These are phyloP conservation scores for Arbacia lixula DNA, from an alignment of 53 echinoderm and acorn worm genomes.

Conservation along the genomic window DNA sequence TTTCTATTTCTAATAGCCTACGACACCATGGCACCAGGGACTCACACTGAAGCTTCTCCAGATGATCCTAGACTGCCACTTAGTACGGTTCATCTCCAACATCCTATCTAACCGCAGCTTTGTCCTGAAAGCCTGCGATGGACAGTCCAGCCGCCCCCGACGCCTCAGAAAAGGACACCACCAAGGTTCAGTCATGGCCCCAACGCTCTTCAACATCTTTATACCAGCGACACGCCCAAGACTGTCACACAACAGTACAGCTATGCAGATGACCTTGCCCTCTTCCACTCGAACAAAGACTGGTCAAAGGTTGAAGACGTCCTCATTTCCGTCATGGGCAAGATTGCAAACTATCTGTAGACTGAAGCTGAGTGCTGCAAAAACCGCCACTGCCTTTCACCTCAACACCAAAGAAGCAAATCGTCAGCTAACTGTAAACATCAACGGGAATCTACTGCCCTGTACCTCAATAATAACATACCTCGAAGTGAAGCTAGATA, in stretches of 20 bases:
- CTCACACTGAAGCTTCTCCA: too few relatives aligned
- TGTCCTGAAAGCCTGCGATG: too few relatives aligned
- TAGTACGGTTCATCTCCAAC: too few relatives aligned
- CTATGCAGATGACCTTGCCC: too few relatives aligned
- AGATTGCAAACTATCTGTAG: slow-evolving; percentile 28
- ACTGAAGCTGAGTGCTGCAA: slow-evolving; percentile 36
- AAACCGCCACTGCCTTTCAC: slow-evolving; percentile 26
- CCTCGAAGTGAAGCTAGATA: too few relatives aligned
- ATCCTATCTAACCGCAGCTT: too few relatives aligned
- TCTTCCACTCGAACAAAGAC: background rate
- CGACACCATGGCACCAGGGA: too few relatives aligned
- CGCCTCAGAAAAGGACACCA: slow-evolving; percentile 41
- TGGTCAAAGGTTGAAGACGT: slow-evolving; percentile 12
- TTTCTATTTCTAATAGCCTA: too few relatives aligned
- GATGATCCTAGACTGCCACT: too few relatives aligned
- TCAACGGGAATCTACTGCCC: too few relatives aligned
- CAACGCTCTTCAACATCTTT: slow-evolving; percentile 53
- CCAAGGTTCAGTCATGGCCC: slow-evolving; percentile 36
- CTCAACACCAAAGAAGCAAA: slow-evolving; percentile 46
- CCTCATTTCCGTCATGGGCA: slow-evolving; percentile 23
- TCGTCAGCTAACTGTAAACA: slow-evolving; percentile 2
- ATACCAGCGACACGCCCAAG: slow-evolving; percentile 37
- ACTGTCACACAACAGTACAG: slow-evolving; percentile 24
- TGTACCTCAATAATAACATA: slow-evolving; percentile 5
- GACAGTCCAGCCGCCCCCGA: slow-evolving; percentile 22